These are phyloP conservation scores for Crotalus tigris DNA, from an alignment of 2,113 vertebrate species.

Conservation along the genomic window DNA sequence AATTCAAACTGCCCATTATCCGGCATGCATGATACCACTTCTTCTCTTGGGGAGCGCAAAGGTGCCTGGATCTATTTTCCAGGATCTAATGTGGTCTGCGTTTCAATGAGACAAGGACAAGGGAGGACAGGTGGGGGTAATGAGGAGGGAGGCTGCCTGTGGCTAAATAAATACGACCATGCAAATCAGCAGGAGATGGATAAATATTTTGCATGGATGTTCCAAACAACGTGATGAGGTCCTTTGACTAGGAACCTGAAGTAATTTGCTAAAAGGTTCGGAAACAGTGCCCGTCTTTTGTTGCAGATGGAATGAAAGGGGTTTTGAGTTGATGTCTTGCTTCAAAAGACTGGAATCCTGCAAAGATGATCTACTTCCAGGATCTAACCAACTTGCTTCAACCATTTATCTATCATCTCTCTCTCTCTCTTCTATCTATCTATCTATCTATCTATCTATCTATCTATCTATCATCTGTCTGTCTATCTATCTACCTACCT, in stretches of 20 bases:
- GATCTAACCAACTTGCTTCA: not conserved
- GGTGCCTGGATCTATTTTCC: not conserved
- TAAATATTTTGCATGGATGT: not conserved
- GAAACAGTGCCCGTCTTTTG: too few relatives aligned
- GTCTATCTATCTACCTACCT: too few relatives aligned
- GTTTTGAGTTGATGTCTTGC: not conserved
- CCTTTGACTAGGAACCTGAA: not conserved
- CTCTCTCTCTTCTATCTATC: too few relatives aligned
- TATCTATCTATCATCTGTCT: too few relatives aligned
- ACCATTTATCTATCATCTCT: not conserved
- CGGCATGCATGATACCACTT: constrained; percentile 11
- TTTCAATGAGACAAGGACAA: not conserved
- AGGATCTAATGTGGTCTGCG: constrained; percentile 11
- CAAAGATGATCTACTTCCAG: not conserved
- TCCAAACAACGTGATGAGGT: not conserved
- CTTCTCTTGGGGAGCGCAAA: not conserved
- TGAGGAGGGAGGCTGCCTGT: not conserved
- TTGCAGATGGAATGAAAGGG: not conserved
- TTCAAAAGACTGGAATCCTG: not conserved
- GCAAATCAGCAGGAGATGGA: not conserved
- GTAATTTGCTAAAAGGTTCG: not conserved
- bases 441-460: too few relatives aligned
- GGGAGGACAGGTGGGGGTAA: not conserved
- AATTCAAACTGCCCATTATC: constrained; percentile 23
- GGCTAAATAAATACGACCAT: not conserved